phyloP scores from a whole-genome alignment of 2,888 invertebrate species.

The Polyploca ridens region DNA sequence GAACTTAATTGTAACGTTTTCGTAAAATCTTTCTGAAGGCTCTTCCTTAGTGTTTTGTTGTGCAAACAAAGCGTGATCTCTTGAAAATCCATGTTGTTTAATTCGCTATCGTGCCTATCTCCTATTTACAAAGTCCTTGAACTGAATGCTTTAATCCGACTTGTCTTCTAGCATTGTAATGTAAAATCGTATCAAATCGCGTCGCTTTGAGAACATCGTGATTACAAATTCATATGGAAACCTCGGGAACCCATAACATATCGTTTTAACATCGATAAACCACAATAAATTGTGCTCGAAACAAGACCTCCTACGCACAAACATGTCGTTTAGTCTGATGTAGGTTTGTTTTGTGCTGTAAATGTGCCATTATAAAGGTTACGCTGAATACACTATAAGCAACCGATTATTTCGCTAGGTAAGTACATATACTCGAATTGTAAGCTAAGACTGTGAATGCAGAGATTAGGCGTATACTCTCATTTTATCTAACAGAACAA shows the following conservation, averaged over 20 bases:
- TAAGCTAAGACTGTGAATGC: no score
- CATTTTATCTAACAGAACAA: no score
- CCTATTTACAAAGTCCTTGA: conserved; percentile 1
- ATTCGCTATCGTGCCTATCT: not conserved
- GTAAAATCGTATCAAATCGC: not conserved
- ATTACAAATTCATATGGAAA: conserved; percentile 2
- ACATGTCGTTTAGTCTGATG: no score
- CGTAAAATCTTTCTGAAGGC: not conserved
- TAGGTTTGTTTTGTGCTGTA: no score
- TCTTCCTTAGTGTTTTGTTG: not conserved
- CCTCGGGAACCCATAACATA: not conserved
- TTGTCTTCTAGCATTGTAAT: not conserved
- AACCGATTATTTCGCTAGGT: no score
- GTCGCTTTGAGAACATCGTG: not conserved
- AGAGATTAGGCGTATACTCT: no score
- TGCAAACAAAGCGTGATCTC: not conserved
- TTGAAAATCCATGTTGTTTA: not conserved
- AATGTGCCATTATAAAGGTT: no score
- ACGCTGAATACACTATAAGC: no score
- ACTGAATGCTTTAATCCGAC: conserved; percentile 2
- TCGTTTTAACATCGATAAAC: no score
- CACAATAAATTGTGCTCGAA: no score
- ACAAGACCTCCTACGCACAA: no score
- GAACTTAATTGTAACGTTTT: not conserved
- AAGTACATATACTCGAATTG: no score